Conservation (phyloP, 2,888 invertebrate species). For the Aphidoletes aphidimyza region DNA sequence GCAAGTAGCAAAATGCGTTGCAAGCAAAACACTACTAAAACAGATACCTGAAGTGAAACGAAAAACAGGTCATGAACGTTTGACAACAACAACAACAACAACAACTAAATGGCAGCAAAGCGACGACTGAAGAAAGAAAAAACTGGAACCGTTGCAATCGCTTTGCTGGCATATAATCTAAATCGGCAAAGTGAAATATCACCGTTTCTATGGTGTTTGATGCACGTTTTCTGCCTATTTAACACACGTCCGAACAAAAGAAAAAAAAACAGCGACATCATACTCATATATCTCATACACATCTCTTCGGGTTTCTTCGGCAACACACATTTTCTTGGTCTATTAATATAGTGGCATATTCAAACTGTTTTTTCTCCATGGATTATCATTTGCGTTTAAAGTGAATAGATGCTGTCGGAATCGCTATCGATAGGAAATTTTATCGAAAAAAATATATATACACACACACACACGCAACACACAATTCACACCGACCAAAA, state of each 20-base stretch:
- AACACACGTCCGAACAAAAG: background rate
- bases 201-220: background rate
- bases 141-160: constrained; percentile 37
- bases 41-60: constrained; percentile 46
- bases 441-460: too few relatives aligned
- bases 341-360: constrained; percentile 46
- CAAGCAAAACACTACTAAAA: background rate
- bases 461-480: too few relatives aligned
- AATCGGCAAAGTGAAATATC: constrained; percentile 8
- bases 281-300: too few relatives aligned
- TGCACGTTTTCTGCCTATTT: background rate
- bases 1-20: background rate
- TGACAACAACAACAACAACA: constrained; percentile 14
- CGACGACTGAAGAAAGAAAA: background rate
- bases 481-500: too few relatives aligned
- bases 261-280: too few relatives aligned
- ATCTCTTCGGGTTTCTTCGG: too few relatives aligned
- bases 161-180: constrained; percentile 47
- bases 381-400: background rate
- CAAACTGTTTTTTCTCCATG: background rate
- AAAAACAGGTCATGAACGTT: constrained; percentile 51
- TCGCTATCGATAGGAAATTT: background rate
- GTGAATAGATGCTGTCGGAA: background rate
- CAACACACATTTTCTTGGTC: background rate
- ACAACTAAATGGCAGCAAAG: background rate